phyloP scores from a whole-genome alignment of 2,888 invertebrate genomes.

The Drosophila hawaiiensis region DNA sequence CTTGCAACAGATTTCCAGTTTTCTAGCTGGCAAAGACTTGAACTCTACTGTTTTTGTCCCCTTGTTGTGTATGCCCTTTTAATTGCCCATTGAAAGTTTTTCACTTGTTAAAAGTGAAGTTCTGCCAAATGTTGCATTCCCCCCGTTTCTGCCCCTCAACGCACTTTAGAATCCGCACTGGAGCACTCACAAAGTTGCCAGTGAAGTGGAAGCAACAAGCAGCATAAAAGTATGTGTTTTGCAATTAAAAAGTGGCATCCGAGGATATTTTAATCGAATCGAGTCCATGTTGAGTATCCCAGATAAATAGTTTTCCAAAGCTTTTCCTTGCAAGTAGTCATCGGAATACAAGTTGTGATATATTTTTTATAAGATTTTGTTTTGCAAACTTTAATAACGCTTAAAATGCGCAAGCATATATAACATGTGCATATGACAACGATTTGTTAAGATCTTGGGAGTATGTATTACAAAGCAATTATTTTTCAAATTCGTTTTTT shows the following conservation, averaged over 20 bases:
- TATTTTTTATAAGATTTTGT: neutral
- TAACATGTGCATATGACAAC: neutral
- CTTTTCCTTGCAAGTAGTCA: neutral
- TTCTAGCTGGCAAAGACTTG: conserved; percentile 41
- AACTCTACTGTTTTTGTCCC: conserved; percentile 59
- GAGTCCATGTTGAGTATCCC: conserved; percentile 49
- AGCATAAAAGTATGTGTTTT: conserved; percentile 71
- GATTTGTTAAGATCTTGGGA: neutral
- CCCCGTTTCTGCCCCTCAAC: neutral
- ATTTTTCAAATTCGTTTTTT: conserved; percentile 45
- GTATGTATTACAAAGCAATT: neutral
- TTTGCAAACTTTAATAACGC: neutral
- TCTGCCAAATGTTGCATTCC: conserved; percentile 40
- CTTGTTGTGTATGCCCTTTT: conserved; percentile 85
- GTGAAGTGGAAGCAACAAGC: conserved; percentile 65
- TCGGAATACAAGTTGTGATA: neutral
- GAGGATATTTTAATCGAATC: conserved; percentile 52
- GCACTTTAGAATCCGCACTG: neutral
- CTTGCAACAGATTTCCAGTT: conserved; percentile 28
- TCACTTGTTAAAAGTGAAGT: conserved; percentile 79
- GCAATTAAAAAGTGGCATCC: conserved; percentile 67
- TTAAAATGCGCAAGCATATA: neutral
- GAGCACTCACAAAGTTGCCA: conserved; percentile 42
- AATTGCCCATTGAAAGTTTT: conserved; percentile 80
- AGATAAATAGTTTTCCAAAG: conserved; percentile 23